phyloP scores from a whole-genome alignment of 2,888 invertebrate genomes.

The Crossocerus cetratus region DNA sequence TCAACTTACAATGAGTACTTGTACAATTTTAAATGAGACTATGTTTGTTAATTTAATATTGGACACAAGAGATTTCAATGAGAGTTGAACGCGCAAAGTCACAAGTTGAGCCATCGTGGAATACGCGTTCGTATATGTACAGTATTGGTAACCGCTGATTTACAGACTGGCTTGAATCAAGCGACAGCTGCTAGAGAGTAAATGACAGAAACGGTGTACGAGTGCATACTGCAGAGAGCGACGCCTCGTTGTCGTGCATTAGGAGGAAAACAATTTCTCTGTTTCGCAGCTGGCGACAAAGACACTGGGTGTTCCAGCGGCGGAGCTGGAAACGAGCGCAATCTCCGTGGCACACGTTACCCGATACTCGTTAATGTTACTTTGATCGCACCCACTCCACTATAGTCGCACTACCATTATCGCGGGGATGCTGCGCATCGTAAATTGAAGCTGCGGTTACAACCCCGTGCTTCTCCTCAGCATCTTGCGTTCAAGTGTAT shows the following conservation, averaged over 20 bases:
- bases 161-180: no score
- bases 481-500: no score
- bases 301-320: constrained; percentile 7
- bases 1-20: no score
- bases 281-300: constrained; percentile 6
- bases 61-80: no score
- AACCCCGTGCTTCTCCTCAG: no score
- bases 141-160: no score
- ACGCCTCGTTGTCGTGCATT: constrained; percentile 13
- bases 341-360: constrained; percentile 16
- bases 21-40: no score
- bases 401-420: constrained; percentile 5
- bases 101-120: no score
- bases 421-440: neutral
- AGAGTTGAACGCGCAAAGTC: no score
- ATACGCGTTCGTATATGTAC: no score
- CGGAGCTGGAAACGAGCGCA: constrained; percentile 6
- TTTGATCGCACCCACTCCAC: constrained; percentile 22
- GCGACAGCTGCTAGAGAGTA: no score
- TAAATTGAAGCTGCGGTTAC: neutral
- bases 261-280: constrained; percentile 36
- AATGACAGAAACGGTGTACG: neutral
- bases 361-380: constrained; percentile 31
- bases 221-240: neutral
- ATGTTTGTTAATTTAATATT: no score